Evolutionary conservation across 2,113 vertebrate species (phyloP).

Genomic region (Paramormyrops kingsleyae): DNA sequence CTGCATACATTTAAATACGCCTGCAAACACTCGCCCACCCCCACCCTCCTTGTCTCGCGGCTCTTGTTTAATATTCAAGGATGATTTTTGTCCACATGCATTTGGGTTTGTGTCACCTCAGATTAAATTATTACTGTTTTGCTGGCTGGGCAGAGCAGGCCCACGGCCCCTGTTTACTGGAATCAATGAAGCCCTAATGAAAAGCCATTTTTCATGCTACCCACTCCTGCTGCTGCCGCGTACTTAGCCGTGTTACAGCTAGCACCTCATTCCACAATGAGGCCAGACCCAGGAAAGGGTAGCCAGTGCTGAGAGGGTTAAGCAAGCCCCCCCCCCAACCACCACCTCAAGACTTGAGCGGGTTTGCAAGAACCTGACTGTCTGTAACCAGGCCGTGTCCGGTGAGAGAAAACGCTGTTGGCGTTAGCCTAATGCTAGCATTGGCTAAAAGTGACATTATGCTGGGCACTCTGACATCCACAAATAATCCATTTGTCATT

Average conservation of each 20-base stretch:
- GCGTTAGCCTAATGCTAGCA: background rate
- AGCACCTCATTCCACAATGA: constrained; percentile 99
- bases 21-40: constrained; percentile 67
- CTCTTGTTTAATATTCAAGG: constrained; percentile 99
- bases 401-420: background rate
- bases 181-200: constrained; percentile 99
- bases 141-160: constrained; percentile 86
- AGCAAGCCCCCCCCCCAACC: constrained; percentile 36
- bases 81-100: constrained; percentile 99
- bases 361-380: background rate
- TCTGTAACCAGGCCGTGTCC: background rate
- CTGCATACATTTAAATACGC: constrained; percentile 98
- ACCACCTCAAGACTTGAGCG: background rate
- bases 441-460: background rate
- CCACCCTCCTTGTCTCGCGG: constrained; percentile 77
- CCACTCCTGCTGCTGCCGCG: constrained; percentile 94
- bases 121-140: constrained; percentile 99
- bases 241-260: constrained; percentile 99
- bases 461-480: background rate
- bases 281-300: constrained; percentile 82
- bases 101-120: constrained; percentile 99
- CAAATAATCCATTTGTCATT: background rate
- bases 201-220: constrained; percentile 99
- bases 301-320: constrained; percentile 79
- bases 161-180: constrained; percentile 98